Evolutionary conservation across 2,113 vertebrate species (phyloP), one percentile per base, ranked within the genome.

Genomic region (Zosterops lateralis): DNA sequence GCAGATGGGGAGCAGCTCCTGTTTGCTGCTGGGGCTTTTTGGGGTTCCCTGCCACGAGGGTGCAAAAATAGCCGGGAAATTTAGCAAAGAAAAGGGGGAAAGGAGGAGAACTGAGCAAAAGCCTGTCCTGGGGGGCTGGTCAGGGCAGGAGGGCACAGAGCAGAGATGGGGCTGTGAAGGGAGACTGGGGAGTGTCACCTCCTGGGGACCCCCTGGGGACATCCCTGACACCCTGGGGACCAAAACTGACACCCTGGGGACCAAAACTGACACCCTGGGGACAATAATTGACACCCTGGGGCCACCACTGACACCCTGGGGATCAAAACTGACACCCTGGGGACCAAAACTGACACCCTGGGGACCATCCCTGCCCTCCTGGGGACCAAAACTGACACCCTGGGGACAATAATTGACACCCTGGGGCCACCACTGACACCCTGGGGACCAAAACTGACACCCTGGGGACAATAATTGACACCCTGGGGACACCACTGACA

Each of bases 341-440:
- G 47, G 9, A 2, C 36, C 32, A 47, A 3, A 12, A 2, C 53
- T 28, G 18, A 3, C 14, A 1, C 5, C 47, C 25, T 36, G 36
- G 36, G 36, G 36, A 36, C 36, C 36, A 36, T 9, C 36, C 19
- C 47, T 12, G 18, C 19, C 15, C 0, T 12, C 14, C 40, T 34
- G 53, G 54, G 53, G 4, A 47, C 45, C 45, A 21, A 19, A 44
- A 1, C 12, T 14, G 54, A 20, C 26, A 26, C 8, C 38, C 38
- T 38, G 38, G 38, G 38, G 36, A 38, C 38, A 9, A 36, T 9
- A 9, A 18, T 9, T 15, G 56, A 22, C 28, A 29, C 5, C 68
- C 45, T 26, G 26, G 25, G 34, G 6, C 36, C 61, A 8, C 2
- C 4, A 0, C 7, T 42, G 20, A 6, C 10, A 2, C 13, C 65